Percentiles rank a stretch among this genome's conserved stretches.
These are phyloP conservation scores for Pangasius krempfi DNA, from an alignment of 2,797 vertebrate genomes.

Conservation along the genomic window DNA sequence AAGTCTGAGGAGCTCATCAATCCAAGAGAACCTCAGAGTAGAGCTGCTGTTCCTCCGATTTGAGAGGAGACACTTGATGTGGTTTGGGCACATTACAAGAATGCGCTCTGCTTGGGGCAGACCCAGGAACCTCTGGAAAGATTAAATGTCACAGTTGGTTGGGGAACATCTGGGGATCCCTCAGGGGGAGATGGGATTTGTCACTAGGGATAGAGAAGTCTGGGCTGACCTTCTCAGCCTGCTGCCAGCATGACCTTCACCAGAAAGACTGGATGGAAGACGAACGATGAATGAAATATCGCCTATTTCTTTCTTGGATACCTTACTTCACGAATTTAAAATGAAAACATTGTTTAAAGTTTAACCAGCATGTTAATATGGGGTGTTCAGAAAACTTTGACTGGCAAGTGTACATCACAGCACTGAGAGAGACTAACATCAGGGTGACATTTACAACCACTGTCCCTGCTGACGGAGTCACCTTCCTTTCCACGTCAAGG, in stretches of 20 bases:
- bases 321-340: neutral
- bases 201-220: neutral
- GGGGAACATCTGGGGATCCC: neutral
- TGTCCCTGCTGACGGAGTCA: neutral
- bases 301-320: neutral
- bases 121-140: neutral
- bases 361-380: neutral
- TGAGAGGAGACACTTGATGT: neutral
- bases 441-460: constrained; percentile 6
- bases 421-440: constrained; percentile 31
- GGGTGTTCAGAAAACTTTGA: neutral
- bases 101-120: neutral
- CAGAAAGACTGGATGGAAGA: neutral
- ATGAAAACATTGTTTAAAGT: neutral
- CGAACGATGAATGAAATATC: neutral
- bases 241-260: neutral
- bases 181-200: neutral
- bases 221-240: neutral
- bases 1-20: neutral
- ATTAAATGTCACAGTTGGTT: neutral
- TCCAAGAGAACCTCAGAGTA: neutral
- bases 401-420: neutral
- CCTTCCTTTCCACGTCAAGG: neutral
- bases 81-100: neutral
- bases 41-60: neutral